Evolutionary conservation across 1,140 invertebrate genomes (phyloP), one percentile per base, ranked within the genome.

Genomic region (Drosophila arawakana): DNA sequence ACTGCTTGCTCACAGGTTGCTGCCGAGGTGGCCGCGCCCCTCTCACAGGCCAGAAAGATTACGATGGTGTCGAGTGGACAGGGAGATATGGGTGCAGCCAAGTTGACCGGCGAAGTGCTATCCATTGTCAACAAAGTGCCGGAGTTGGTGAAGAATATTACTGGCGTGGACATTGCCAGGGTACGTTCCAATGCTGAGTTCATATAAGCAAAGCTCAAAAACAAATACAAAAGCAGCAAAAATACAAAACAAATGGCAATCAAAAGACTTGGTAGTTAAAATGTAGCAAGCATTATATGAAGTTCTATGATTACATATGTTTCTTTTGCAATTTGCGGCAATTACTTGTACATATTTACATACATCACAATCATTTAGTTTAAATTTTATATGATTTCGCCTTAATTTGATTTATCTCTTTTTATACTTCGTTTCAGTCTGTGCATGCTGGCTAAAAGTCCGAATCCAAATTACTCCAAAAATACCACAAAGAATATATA

Each of bases 51-150:
- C 2, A 98, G 97, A 92, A 98, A 98, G 93, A 96, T 98, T 78
- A 98, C 96, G 10, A 99, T 98, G 98, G 96, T 99, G 7, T 98
- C 97, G 2, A 97, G 95, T 81, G 98, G 98, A n/a, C 95, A 95
- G 72, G 97, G 97, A 60, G 96, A 98, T 52, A 94, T 99, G 37
- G 98, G 98, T 44, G 98, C 98, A 3, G 95, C 97, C 70, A 99
- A 98, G 93, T 93, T 99, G 50, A 99, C 98, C 0, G 96, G 96
- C 54, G 98, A 99, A 94, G 96, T 99, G 8, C 94, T 99, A 76
- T 95, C 95, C 82, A 99, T 99, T 85, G 97, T 99, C 60, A 95
- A 96, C 79, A 96, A 96, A 92, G 96, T 99, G 79, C 98, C 98
- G 21, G 95, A 96, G 77, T 94, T 99, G 76, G 97, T 99, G 1